phyloP scores from a whole-genome alignment of 53 echinoderm and acorn worm genomes.

The Patiria pectinifera region DNA sequence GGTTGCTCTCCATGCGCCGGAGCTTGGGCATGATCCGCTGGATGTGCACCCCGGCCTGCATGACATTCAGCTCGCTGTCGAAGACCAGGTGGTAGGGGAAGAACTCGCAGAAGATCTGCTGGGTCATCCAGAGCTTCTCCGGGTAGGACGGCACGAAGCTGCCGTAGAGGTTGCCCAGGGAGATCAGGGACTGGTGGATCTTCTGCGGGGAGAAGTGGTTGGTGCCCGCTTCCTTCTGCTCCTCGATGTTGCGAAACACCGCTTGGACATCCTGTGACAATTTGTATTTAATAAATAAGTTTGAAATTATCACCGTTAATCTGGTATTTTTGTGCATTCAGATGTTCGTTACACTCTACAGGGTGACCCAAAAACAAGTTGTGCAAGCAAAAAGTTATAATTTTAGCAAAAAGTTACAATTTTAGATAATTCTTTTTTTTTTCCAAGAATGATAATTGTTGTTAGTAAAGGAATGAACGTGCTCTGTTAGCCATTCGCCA shows the following conservation, averaged over 20 bases:
- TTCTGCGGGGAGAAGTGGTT: constrained; percentile 45
- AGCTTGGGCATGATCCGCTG: constrained; percentile 89
- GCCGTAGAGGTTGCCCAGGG: constrained; percentile 75
- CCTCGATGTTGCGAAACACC: constrained; percentile 62
- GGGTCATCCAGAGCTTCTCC: constrained; percentile 94
- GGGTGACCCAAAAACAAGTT: too few relatives aligned
- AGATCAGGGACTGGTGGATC: constrained; percentile 29
- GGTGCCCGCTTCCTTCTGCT: constrained; percentile 56
- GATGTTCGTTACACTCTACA: too few relatives aligned
- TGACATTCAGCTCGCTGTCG: constrained; percentile 76
- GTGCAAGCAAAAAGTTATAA: too few relatives aligned
- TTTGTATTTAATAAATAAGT: too few relatives aligned
- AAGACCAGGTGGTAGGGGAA: constrained; percentile 98
- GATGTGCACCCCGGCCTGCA: constrained; percentile 92
- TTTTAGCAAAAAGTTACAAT: too few relatives aligned
- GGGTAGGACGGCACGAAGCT: constrained; percentile 86
- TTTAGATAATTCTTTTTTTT: too few relatives aligned
- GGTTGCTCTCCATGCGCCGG: constrained; percentile 75
- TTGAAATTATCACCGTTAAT: too few relatives aligned
- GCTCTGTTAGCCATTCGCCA: too few relatives aligned
- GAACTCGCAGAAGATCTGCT: constrained; percentile 92
- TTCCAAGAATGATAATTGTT: too few relatives aligned
- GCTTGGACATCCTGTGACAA: constrained; percentile 56
- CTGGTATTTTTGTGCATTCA: too few relatives aligned
- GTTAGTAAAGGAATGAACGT: too few relatives aligned